Conservation (phyloP, 2,113 vertebrate species). For the Otolemur garnettii region DNA sequence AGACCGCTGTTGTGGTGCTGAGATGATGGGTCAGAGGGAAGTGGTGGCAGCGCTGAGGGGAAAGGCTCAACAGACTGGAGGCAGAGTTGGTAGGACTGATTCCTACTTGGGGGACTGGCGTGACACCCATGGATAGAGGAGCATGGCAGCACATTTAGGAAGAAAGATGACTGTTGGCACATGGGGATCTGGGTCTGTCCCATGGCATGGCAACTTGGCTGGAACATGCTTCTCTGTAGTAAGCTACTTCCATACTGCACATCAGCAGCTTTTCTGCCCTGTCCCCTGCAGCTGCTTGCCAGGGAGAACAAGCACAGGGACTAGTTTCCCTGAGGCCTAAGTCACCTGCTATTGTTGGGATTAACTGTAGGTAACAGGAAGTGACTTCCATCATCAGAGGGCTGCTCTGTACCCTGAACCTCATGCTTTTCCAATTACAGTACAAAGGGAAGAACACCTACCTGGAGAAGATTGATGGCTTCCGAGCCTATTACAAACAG, state of each 20-base stretch:
- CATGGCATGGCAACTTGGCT: neutral
- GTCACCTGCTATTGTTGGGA: neutral
- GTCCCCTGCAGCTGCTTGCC: neutral
- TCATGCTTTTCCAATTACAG: constrained; percentile 85
- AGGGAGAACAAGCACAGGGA: neutral
- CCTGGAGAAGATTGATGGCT: constrained; percentile 95
- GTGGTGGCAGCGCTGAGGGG: neutral
- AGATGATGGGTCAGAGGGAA: neutral
- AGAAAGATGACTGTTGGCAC: neutral
- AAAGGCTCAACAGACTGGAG: neutral
- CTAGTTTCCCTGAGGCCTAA: neutral
- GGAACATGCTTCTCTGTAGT: neutral
- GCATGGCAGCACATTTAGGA: neutral
- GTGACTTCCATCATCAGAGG: neutral
- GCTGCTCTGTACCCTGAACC: neutral
- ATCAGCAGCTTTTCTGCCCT: neutral
- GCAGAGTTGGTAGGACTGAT: neutral
- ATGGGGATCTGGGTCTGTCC: neutral
- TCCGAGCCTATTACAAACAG: constrained; percentile 95
- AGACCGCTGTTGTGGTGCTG: neutral
- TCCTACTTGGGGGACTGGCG: neutral
- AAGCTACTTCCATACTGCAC: neutral
- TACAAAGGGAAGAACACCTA: constrained; percentile 94
- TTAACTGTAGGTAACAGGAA: neutral
- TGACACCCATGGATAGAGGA: neutral